Evolutionary conservation across 1,140 invertebrate genomes (phyloP).

Genomic region (Orchesella cincta): DNA sequence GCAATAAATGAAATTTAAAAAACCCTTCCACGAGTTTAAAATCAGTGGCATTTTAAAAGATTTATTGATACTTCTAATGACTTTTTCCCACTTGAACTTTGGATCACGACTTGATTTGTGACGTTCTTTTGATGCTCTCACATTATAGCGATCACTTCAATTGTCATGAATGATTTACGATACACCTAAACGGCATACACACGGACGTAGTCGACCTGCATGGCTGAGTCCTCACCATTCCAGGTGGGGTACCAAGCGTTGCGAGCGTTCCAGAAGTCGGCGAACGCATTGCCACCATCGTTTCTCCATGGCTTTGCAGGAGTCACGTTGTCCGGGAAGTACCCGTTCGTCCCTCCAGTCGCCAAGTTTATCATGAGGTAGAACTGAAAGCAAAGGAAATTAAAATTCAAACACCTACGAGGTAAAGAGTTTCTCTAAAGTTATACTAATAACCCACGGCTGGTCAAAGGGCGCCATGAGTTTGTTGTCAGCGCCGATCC

Average conservation of each 20-base stretch:
- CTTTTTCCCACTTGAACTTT: too few relatives aligned
- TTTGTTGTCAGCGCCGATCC: neutral
- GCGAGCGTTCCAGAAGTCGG: slow-evolving; percentile 64
- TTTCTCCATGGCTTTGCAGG: slow-evolving; percentile 72
- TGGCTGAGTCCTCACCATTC: slow-evolving; percentile 58
- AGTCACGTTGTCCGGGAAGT: slow-evolving; percentile 65
- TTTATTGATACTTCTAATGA: too few relatives aligned
- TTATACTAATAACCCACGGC: neutral
- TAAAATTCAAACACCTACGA: neutral
- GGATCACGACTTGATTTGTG: neutral
- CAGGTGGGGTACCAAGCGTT: slow-evolving; percentile 65
- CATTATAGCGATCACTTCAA: neutral
- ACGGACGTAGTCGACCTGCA: slow-evolving; percentile 66
- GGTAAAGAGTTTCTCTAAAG: too few relatives aligned
- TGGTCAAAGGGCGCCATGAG: slow-evolving; percentile 13
- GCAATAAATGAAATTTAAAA: too few relatives aligned
- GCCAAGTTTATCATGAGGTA: slow-evolving; percentile 72
- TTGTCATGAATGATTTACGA: neutral
- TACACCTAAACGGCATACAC: slow-evolving; percentile 60
- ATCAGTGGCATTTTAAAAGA: neutral
- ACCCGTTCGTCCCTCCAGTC: slow-evolving; percentile 67
- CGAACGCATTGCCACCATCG: slow-evolving; percentile 56
- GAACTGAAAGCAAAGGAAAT: slow-evolving; percentile 63
- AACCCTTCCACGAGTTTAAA: neutral
- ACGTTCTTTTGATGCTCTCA: neutral